These are phyloP conservation scores for Geotrupes spiniger DNA, from an alignment of 2,888 invertebrate genomes.

Conservation along the genomic window DNA sequence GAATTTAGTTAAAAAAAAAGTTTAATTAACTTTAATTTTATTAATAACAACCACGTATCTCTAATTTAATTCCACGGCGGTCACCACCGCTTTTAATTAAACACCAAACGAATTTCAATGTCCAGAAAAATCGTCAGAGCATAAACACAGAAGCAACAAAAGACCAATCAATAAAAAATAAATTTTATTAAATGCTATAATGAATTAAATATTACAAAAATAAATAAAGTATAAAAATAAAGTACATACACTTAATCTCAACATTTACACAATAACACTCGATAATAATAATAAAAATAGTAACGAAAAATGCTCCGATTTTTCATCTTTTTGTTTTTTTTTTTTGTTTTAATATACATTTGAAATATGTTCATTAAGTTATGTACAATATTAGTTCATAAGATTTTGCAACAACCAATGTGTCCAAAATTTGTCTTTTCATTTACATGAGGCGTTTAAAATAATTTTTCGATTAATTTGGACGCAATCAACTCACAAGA, in stretches of 20 bases:
- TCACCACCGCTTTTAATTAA: neutral
- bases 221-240: slow-evolving; percentile 21
- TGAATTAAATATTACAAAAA: slow-evolving; percentile 20
- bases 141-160: slow-evolving; percentile 8
- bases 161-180: slow-evolving; percentile 13
- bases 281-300: slow-evolving; percentile 8
- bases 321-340: neutral
- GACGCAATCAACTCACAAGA: too few species aligned
- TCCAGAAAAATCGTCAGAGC: slow-evolving; percentile 13
- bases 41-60: too few species aligned
- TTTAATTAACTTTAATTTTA: too few species aligned
- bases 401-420: too few species aligned
- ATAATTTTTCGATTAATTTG: too few species aligned
- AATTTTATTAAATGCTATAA: slow-evolving; percentile 18
- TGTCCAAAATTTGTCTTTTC: too few species aligned
- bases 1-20: neutral
- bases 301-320: slow-evolving; percentile 14
- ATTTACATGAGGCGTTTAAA: too few species aligned
- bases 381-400: too few species aligned
- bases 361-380: slow-evolving; percentile 7
- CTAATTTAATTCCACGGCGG: too few species aligned
- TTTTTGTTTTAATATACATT: slow-evolving; percentile 9
- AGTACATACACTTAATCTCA: slow-evolving; percentile 17
- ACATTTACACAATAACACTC: slow-evolving; percentile 12
- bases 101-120: neutral